Evolutionary conservation across 2,113 vertebrate species (phyloP).

Genomic region (Channa argus): DNA sequence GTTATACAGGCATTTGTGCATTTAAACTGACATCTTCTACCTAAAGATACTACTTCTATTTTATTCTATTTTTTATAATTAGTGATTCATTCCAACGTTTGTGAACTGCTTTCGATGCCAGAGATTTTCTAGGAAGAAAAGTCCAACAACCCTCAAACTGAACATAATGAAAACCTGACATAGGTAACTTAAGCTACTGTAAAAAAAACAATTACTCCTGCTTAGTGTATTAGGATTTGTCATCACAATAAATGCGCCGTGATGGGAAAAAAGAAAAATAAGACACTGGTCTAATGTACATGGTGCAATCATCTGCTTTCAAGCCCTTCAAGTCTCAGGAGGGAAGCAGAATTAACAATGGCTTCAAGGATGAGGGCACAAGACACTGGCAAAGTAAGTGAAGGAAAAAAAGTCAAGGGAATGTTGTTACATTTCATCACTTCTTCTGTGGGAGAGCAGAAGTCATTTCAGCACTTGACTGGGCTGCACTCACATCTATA

Average conservation of each 20-base stretch:
- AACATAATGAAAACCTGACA: conserved; percentile 9
- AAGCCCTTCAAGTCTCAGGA: conserved; percentile 8
- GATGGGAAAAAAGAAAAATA: background rate
- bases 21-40: background rate
- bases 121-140: background rate
- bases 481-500: background rate
- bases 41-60: background rate
- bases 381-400: background rate
- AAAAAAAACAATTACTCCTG: background rate
- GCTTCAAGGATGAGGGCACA: conserved; percentile 26
- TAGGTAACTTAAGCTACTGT: background rate
- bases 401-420: conserved; percentile 29
- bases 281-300: background rate
- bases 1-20: background rate
- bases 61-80: no score
- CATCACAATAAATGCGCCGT: conserved; percentile 19
- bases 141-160: background rate
- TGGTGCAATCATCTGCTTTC: conserved; percentile 16
- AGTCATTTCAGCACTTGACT: conserved; percentile 28
- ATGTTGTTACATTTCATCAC: conserved; percentile 32
- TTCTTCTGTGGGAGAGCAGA: conserved; percentile 18
- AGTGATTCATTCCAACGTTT: conserved; percentile 5
- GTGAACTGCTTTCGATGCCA: background rate
- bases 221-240: conserved; percentile 4
- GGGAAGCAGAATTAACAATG: conserved; percentile 19